Percentiles rank a stretch among this genome's conserved stretches.
phyloP scores from a whole-genome alignment of 2,888 invertebrate genomes.

The Drosophila neutralis region DNA sequence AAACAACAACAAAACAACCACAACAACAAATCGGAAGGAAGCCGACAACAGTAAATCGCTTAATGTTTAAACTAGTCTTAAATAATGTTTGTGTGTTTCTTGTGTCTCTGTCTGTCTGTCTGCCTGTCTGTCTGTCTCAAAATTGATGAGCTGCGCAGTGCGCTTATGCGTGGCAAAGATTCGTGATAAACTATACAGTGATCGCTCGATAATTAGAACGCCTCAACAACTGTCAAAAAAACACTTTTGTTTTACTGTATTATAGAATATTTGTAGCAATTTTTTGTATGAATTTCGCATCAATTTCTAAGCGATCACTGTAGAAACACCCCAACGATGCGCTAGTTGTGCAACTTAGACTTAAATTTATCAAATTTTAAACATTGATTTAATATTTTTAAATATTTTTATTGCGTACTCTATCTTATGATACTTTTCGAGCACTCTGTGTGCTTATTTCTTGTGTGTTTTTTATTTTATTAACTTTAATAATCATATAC shows the following conservation, averaged over 20 bases:
- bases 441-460: background rate
- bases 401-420: background rate
- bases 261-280: background rate
- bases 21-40: slow-evolving; percentile 25
- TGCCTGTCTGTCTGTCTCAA: slow-evolving; percentile 29
- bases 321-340: slow-evolving; percentile 26
- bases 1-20: slow-evolving; percentile 38
- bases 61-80: slow-evolving; percentile 74
- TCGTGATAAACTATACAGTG: slow-evolving; percentile 15
- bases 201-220: background rate
- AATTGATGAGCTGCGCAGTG: slow-evolving; percentile 29
- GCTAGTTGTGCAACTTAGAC: slow-evolving; percentile 15
- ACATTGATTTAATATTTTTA: background rate
- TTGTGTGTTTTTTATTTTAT: background rate
- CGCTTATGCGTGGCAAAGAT: slow-evolving; percentile 48
- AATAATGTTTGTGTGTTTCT: slow-evolving; percentile 73
- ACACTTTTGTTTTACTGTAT: background rate
- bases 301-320: background rate
- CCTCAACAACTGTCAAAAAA: background rate
- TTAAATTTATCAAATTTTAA: background rate
- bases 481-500: background rate
- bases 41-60: slow-evolving; percentile 54
- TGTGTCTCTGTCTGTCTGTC: slow-evolving; percentile 44
- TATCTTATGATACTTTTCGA: background rate
- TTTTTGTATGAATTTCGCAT: background rate